A percentile compares a stretch with the other conserved stretches of the same genome.
Evolutionary conservation across 2,888 invertebrate species (phyloP).

Genomic region (Tridacna crocea): DNA sequence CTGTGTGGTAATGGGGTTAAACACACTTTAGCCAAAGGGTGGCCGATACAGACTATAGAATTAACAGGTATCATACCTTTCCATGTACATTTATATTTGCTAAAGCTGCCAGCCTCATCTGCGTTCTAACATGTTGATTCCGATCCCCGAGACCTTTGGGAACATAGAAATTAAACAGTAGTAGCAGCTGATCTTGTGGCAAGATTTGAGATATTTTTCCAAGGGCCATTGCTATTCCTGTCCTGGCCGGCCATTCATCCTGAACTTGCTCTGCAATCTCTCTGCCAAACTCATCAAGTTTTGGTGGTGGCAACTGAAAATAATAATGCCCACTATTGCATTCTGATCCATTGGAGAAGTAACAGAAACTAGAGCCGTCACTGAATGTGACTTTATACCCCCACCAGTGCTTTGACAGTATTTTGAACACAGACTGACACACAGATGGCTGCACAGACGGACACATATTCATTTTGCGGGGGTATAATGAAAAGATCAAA

Average conservation of each 20-base stretch:
- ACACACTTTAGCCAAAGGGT: no score
- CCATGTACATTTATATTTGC: conserved; percentile 96
- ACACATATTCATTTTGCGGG: no score
- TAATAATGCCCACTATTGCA: neutral
- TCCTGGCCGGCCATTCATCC: conserved; percentile 95
- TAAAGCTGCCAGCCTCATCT: conserved; percentile 97
- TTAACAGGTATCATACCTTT: conserved; percentile 86
- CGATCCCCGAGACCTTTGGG: conserved; percentile 94
- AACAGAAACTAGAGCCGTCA: no score
- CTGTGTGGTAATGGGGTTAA: no score
- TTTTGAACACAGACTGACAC: no score
- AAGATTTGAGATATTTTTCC: conserved; percentile 91
- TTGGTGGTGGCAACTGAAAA: conserved; percentile 82
- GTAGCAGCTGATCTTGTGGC: conserved; percentile 88
- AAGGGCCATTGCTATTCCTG: conserved; percentile 94
- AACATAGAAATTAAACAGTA: conserved; percentile 86
- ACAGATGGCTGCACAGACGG: no score
- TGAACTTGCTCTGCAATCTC: conserved; percentile 91
- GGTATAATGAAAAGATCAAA: no score
- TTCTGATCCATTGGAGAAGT: neutral
- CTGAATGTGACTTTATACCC: no score
- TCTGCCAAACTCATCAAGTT: conserved; percentile 95
- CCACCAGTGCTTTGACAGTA: no score
- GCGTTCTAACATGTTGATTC: conserved; percentile 91
- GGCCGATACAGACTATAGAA: no score